These are phyloP conservation scores for Cephus pulcher DNA, from an alignment of 2,888 invertebrate species.

Conservation along the genomic window DNA sequence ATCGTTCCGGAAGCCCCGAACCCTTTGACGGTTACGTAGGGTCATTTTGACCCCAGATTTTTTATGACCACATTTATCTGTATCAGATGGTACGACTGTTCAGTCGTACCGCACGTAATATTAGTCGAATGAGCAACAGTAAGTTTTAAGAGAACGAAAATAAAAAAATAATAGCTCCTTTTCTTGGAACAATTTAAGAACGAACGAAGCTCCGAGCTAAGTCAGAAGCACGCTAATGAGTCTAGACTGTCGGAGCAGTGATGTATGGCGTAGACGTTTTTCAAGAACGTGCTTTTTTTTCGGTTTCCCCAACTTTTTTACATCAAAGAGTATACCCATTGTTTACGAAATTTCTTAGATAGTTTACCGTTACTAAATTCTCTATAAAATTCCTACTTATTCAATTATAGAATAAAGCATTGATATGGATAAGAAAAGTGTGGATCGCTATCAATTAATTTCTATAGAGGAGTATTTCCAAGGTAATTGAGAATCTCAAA, in stretches of 20 bases:
- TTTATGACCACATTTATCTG: too few relatives aligned
- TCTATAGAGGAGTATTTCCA: neutral
- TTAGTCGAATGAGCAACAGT: neutral
- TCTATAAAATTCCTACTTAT: neutral
- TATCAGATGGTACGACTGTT: too few relatives aligned
- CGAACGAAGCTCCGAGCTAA: neutral
- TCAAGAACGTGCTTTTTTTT: neutral
- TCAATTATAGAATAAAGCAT: neutral
- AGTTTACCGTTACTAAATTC: neutral
- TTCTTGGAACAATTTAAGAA: neutral
- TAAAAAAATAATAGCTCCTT: neutral
- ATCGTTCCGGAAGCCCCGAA: too few relatives aligned
- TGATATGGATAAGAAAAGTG: neutral
- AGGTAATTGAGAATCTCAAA: neutral
- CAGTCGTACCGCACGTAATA: neutral
- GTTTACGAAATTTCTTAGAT: neutral
- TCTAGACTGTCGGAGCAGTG: neutral
- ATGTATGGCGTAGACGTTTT: neutral
- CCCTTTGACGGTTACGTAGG: too few relatives aligned
- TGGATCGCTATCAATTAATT: neutral
- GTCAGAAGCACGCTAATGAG: neutral
- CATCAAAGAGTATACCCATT: neutral
- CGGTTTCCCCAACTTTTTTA: neutral
- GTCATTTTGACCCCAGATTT: too few relatives aligned
- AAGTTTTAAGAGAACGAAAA: neutral